Evolutionary conservation across 2,888 invertebrate species (phyloP).

Genomic region (Oxytorus armatus): DNA sequence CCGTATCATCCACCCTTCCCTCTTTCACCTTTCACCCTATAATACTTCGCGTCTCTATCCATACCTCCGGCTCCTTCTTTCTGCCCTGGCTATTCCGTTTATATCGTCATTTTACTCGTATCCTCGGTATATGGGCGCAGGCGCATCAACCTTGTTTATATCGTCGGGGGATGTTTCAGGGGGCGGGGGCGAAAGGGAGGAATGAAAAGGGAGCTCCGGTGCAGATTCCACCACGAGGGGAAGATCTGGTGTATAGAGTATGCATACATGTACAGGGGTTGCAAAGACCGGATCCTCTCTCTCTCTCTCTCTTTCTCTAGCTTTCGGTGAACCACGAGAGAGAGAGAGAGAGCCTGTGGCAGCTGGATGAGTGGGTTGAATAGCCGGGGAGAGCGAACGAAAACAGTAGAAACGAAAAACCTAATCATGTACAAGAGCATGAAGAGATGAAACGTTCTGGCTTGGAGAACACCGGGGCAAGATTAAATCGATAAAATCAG

Average conservation of each 20-base stretch:
- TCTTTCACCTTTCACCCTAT: constrained; percentile 26
- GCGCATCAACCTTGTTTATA: constrained; percentile 80
- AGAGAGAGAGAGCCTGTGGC: constrained; percentile 8
- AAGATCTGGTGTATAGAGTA: not conserved
- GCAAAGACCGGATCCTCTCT: constrained; percentile 44
- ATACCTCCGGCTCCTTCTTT: constrained; percentile 15
- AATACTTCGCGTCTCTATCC: constrained; percentile 35
- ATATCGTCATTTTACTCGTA: constrained; percentile 62
- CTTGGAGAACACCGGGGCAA: constrained; percentile 4
- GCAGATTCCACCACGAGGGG: constrained; percentile 43
- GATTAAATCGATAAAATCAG: constrained; percentile 8
- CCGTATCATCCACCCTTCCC: constrained; percentile 33
- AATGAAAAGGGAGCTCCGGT: constrained; percentile 51
- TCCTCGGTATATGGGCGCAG: constrained; percentile 68
- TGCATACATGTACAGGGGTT: constrained; percentile 28
- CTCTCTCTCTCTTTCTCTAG: constrained; percentile 2
- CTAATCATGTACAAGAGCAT: constrained; percentile 36
- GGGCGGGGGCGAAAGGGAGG: constrained; percentile 35
- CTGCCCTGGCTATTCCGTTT: constrained; percentile 44
- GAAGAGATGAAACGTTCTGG: constrained; percentile 17
- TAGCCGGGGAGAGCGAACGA: constrained; percentile 43
- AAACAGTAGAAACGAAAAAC: constrained; percentile 37
- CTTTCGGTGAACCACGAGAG: constrained; percentile 20
- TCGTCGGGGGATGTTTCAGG: constrained; percentile 72
- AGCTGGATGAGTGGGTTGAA: constrained; percentile 51